Conservation (phyloP, 1,140 invertebrate genomes). For the Cheumatopsyche charites region DNA sequence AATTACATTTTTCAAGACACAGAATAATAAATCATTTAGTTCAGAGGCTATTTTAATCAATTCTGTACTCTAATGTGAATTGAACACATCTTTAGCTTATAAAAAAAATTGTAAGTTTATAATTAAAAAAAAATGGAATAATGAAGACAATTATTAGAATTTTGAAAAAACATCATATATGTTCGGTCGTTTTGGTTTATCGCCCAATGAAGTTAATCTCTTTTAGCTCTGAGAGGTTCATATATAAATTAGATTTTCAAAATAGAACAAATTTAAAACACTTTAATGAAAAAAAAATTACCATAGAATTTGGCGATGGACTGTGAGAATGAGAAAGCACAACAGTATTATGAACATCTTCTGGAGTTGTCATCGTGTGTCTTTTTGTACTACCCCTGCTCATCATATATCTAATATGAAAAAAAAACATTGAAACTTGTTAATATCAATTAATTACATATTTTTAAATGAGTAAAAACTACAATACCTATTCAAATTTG, state of each 20-base stretch:
- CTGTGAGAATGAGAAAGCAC: slow-evolving; percentile 50
- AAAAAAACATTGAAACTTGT: slow-evolving; percentile 18
- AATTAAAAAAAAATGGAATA: no score
- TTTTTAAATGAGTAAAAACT: not conserved
- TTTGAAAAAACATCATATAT: no score
- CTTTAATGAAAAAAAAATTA: slow-evolving; percentile 46
- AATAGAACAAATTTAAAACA: slow-evolving; percentile 1
- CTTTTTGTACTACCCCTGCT: slow-evolving; percentile 70
- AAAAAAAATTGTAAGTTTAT: no score
- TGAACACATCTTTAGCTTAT: no score
- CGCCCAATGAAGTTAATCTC: no score
- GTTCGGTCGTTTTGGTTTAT: no score
- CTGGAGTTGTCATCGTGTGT: slow-evolving; percentile 69
- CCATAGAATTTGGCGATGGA: slow-evolving; percentile 52
- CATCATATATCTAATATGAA: slow-evolving; percentile 70
- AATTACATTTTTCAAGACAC: no score
- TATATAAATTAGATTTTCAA: not conserved
- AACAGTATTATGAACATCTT: slow-evolving; percentile 66
- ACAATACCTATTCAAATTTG: slow-evolving; percentile 54
- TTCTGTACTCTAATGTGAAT: no score
- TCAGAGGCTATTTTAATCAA: no score
- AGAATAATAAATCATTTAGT: no score
- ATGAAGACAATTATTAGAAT: no score
- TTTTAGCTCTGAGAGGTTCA: no score
- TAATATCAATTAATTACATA: not conserved